Evolutionary conservation across 2,797 vertebrate genomes (phyloP).

Genomic region (Pangasius larnaudii): DNA sequence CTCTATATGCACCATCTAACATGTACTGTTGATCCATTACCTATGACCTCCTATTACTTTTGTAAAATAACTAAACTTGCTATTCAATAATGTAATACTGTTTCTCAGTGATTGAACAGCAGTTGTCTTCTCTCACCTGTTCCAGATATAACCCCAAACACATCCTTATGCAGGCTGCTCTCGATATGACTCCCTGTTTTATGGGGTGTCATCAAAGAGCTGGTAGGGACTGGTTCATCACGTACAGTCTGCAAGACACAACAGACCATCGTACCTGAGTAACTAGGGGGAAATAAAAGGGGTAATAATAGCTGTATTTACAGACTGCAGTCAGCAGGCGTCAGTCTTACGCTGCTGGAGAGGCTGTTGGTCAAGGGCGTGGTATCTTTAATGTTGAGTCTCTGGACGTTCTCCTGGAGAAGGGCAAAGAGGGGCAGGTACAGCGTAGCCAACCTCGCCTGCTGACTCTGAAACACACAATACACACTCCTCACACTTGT

Average conservation of each 20-base stretch:
- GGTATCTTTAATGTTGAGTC: conserved; percentile 92
- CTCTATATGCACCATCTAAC: background rate
- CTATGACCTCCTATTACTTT: background rate
- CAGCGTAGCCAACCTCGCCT: conserved; percentile 92
- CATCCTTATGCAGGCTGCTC: conserved; percentile 90
- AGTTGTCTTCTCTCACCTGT: conserved; percentile 75
- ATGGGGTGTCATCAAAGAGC: conserved; percentile 85
- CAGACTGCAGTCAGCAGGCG: conserved; percentile 64
- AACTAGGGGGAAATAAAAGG: background rate
- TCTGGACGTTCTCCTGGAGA: conserved; percentile 92
- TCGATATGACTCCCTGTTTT: conserved; percentile 86
- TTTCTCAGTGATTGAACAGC: background rate
- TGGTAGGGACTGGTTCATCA: conserved; percentile 81
- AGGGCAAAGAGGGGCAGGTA: conserved; percentile 94
- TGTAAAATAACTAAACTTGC: background rate
- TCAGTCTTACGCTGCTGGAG: conserved; percentile 81
- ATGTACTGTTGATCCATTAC: background rate
- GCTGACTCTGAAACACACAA: conserved; percentile 84
- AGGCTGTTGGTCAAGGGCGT: conserved; percentile 83
- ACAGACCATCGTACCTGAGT: conserved; percentile 28
- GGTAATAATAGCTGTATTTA: background rate
- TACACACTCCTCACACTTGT: background rate
- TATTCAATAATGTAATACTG: background rate
- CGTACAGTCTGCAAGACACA: conserved; percentile 78
- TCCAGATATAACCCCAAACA: conserved; percentile 96